Base-by-base conservation (phyloP, 2,888 invertebrate genomes). In the Chymomyza fuscimana region DNA sequence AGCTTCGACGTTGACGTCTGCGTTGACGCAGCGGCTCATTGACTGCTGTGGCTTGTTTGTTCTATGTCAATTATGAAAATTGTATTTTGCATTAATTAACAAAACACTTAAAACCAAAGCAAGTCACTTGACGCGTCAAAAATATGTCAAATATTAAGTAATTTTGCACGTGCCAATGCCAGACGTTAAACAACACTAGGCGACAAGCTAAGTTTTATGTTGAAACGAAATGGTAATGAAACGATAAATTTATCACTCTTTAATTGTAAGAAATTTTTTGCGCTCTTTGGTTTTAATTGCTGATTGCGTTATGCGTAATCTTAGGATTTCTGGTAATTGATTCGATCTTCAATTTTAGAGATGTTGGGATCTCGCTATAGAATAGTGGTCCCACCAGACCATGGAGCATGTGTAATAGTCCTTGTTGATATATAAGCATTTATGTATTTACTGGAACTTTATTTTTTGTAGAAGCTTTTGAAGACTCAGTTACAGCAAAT, bases 41-140 rank as follows among this genome's bases (percentile, higher is more conserved):
- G 54, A 54, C 10, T 54, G 54, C 54, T 54, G 22, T 63, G 70
- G 60, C 87, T 46, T 12, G 40, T 46, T 46, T 54, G 54, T 54
- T 54, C 16, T 16, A 54, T 78, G 81, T 82, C 87, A 83, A 88
- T 83, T 83, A 83, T 83, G 82, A 83, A 83, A 83, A 83, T 87
- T 87, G 82, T 86, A 83, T 87, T 83, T 85, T 88, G 87, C 83
- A 83, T 83, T 83, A 83, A 83, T 83, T 83, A 83, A 87, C 87
- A 79, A 71, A 58, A 65, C 54, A 56, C 25, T 59, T n/a, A 12
- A 65, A 16, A 58, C 25, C 6, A 65, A 65, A 36, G 58, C 60
- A 54, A 54, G 40, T 46, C 40, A 46, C 40, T 46, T 46, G 40
- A 15, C 40, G 40, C 40, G 12, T 46, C 40, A 46, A 46, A 46